Base-by-base conservation (phyloP, 64 coral and sea anemone species). In the Dendrophyllia cribrosa region DNA sequence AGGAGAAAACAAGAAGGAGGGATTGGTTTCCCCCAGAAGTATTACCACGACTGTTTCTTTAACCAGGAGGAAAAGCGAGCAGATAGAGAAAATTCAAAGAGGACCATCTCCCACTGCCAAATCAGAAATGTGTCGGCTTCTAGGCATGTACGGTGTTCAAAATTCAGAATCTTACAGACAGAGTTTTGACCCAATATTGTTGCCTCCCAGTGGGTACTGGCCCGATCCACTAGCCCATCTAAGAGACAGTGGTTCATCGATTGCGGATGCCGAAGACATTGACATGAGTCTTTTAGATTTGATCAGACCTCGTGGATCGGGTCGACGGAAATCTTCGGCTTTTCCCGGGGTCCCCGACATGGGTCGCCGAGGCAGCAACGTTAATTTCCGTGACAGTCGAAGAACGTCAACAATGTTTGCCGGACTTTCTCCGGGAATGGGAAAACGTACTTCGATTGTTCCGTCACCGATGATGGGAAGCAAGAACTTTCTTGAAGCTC, bases 131-230 rank as follows among this genome's bases (percentile, higher is more conserved):
- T 82, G 74, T 20, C 81, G 83, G 14, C 86, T 97, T 19, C 72
- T 97, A 19, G 68, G 74, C 66, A 46, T 97, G 6, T 97, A 97
- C 47, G 91, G 87, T 17, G 53, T 93, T 76, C 95, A 97, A 55
- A 86, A 72, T 61, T 97, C 95, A 17, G 70, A 73, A 3, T 87
- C 88, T 3, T 97, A 90, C 67, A 88, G 95, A n/a, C 26, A 82
- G 23, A 92, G 95, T 61, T 97, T 86, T 26, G 95, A 97, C 25
- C 74, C 85, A 9, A 62, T 88, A 59, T 48, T 74, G 0, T 79
- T 97, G 14, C 95, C 95, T 7, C 95, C 95, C 8, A 87, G 95
- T 61, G 91, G 95, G 0, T 93, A 90, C 24, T 97, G 92, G 65
- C 88, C 91, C 9, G 88, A 91, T 58, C 82, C 82, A 22, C 24